Evolutionary conservation across 2,888 invertebrate species (phyloP), one percentile per base, ranked within the genome.

Genomic region (Latrodectus hesperus): DNA sequence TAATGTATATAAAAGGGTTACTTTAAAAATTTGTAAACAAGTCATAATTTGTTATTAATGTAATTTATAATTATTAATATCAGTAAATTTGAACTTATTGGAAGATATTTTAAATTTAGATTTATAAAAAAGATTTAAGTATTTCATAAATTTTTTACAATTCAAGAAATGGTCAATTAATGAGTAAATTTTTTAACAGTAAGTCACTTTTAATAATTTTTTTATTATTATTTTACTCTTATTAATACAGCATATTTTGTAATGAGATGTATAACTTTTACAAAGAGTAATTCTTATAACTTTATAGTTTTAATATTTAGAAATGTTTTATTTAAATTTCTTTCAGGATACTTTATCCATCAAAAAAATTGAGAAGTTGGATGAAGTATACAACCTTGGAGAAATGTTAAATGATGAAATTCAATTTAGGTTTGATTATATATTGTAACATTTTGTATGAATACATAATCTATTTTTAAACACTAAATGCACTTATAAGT

Each of bases 391-490:
- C 92, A 93, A 94, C 52, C 93, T 98, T 84, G 94, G 94, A 78
- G 91, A 91, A 0, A 94, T 94, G 9, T 94, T 94, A 90, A 98
- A 98, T 92, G 93, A 95, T 0, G 98, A 98, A 93, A 95, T 98
- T 76, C 94, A 92, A 85, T 93, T 93, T 90, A 92, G 93, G 93
- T 94, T 90, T 90, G 90, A 68, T 68, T 26, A 8, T 68, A 17
- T 26, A 17, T 9, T 26, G 5, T 17, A n/a, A 11, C 9, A 17
- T 10, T 68, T 68, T 17, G 17, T 68, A 14, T 22, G 22, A 9
- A 8, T 22, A 17, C 8, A 68, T 17, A 9, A n/a, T 17, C 12
- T 11, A 22, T 0, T 68, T 68, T 22, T 22, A 68, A 60, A 14
- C 60, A 1, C 11, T 60, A 16, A 60, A 60, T 11, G 11, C 16